Conservation (phyloP, 2,888 invertebrate genomes). For the Venusia cambrica region DNA sequence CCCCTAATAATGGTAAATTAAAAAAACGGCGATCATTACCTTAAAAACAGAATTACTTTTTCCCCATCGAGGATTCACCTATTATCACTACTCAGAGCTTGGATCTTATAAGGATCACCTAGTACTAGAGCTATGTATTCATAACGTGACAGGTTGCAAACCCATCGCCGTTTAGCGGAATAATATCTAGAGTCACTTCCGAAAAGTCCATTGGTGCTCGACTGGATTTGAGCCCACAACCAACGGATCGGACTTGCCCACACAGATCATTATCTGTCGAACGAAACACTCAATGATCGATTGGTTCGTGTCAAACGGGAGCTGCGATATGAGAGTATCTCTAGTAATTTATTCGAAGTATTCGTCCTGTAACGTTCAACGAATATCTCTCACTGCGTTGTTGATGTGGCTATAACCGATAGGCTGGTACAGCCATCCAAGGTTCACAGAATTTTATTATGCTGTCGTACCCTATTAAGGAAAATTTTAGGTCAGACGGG, state of each 20-base stretch:
- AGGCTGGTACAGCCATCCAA: constrained; percentile 27
- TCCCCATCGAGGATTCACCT: no score
- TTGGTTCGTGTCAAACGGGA: constrained; percentile 36
- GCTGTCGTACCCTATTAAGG: constrained; percentile 18
- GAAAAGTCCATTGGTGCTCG: no score
- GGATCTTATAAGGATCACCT: no score
- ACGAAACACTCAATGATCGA: constrained; percentile 47
- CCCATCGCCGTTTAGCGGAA: no score
- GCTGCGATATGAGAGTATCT: constrained; percentile 28
- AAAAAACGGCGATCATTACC: constrained; percentile 40
- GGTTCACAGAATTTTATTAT: constrained; percentile 22
- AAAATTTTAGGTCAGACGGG: constrained; percentile 4
- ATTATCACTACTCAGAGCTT: no score
- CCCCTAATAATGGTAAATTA: constrained; percentile 41
- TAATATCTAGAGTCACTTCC: no score
- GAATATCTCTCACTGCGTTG: constrained; percentile 23
- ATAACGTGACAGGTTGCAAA: no score
- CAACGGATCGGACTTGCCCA: no score
- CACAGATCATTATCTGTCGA: constrained; percentile 45
- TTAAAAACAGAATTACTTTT: no score
- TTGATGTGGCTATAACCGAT: constrained; percentile 26
- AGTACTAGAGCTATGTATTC: no score
- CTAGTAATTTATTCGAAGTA: constrained; percentile 26
- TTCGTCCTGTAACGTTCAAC: constrained; percentile 20
- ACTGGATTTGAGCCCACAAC: no score